These are phyloP conservation scores for Rafetus swinhoei DNA, from an alignment of 2,113 vertebrate species.

Conservation along the genomic window DNA sequence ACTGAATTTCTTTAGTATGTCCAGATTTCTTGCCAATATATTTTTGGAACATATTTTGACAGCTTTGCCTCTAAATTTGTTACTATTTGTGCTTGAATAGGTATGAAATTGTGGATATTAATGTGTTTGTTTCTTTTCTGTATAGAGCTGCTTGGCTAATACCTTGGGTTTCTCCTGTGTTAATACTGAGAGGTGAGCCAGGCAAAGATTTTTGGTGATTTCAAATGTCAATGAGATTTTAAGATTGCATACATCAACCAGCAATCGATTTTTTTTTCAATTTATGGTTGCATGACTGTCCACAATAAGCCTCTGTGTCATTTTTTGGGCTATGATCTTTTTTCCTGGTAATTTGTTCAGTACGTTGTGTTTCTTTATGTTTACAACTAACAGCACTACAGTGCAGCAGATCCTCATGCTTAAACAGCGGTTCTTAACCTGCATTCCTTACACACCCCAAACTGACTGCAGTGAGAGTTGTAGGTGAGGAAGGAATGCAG, in stretches of 20 bases:
- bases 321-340: background rate
- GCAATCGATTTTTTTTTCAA: background rate
- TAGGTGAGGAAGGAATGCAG: background rate
- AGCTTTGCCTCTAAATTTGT: constrained; percentile 85
- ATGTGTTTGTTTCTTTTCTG: constrained; percentile 73
- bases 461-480: background rate
- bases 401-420: background rate
- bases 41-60: constrained; percentile 87
- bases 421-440: background rate
- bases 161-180: constrained; percentile 41
- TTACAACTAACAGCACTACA: background rate
- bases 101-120: constrained; percentile 77
- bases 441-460: background rate
- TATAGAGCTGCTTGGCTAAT: constrained; percentile 61
- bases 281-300: background rate
- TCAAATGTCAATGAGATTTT: background rate
- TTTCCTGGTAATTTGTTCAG: background rate
- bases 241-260: background rate
- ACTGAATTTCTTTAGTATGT: constrained; percentile 83
- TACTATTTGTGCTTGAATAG: constrained; percentile 80
- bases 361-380: background rate
- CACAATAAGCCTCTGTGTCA: background rate
- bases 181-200: background rate
- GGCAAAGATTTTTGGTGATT: background rate
- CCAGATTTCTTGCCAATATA: constrained; percentile 84